Conservation (phyloP, 2,888 invertebrate genomes). For the Campoplex capitator region DNA sequence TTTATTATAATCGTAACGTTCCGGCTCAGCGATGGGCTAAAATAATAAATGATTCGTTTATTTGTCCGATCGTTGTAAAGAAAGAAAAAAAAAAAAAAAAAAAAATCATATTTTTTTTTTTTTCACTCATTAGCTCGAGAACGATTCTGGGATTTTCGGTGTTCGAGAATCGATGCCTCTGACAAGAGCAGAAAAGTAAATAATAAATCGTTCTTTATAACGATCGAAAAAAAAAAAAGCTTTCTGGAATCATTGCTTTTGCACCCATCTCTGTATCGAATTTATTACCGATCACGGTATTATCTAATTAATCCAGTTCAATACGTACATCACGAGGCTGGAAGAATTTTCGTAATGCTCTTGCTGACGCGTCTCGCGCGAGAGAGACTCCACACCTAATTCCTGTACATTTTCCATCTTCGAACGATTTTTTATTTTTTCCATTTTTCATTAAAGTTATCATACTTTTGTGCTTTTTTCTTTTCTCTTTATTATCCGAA, state of each 20-base stretch:
- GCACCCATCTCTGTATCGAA: conserved; percentile 49
- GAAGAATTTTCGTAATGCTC: conserved; percentile 77
- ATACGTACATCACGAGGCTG: conserved; percentile 83
- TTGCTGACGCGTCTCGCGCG: conserved; percentile 75
- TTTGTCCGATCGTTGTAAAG: conserved; percentile 8
- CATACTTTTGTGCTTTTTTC: conserved; percentile 10
- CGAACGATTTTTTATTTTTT: conserved; percentile 25
- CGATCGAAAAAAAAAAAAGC: not conserved
- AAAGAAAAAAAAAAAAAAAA: too few relatives aligned
- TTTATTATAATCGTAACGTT: conserved; percentile 53
- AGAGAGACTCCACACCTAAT: conserved; percentile 62
- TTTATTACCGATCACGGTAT: conserved; percentile 61
- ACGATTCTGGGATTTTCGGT: conserved; percentile 1
- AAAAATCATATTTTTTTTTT: not conserved
- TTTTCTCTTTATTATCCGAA: not conserved
- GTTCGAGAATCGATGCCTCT: conserved; percentile 14
- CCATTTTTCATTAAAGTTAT: not conserved
- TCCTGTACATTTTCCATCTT: conserved; percentile 46
- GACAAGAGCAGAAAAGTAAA: conserved; percentile 18
- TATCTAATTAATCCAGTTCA: conserved; percentile 76
- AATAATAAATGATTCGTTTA: conserved; percentile 11
- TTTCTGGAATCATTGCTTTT: conserved; percentile 10
- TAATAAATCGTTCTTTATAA: not conserved
- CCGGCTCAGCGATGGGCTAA: conserved; percentile 53
- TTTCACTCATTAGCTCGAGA: conserved; percentile 1